Percentiles rank a stretch among this genome's conserved stretches.
phyloP scores from a whole-genome alignment of 2,113 vertebrate genomes.

The Hystrix cristata region DNA sequence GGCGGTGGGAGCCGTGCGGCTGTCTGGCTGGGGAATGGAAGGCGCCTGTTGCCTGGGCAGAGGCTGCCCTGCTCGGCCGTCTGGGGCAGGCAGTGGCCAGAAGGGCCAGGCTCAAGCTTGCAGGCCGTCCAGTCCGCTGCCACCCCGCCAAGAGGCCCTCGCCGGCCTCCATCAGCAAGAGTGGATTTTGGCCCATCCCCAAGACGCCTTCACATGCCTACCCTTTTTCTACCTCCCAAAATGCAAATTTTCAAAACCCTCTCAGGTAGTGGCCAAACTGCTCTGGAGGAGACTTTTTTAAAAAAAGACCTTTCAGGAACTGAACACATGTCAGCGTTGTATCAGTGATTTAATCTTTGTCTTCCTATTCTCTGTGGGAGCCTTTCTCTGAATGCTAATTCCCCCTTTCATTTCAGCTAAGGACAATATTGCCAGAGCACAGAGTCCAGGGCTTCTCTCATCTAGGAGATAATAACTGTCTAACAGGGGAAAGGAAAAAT shows the following conservation, averaged over 20 bases:
- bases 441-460: constrained; percentile 62
- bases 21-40: background rate
- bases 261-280: constrained; percentile 48
- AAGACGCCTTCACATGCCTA: background rate
- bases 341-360: constrained; percentile 57
- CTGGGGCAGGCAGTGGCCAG: too few species aligned
- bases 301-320: constrained; percentile 52
- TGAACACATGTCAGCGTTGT: background rate
- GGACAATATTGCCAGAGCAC: constrained; percentile 27
- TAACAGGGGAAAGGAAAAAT: background rate
- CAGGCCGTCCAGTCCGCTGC: background rate
- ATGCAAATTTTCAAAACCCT: background rate
- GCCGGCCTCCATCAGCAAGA: constrained; percentile 22
- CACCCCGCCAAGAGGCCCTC: background rate
- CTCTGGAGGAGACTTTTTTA: constrained; percentile 49
- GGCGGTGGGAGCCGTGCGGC: background rate
- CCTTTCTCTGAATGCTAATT: constrained; percentile 38
- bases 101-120: background rate
- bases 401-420: background rate
- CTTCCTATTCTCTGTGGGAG: constrained; percentile 65
- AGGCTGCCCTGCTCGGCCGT: background rate
- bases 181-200: constrained; percentile 42
- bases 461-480: constrained; percentile 67
- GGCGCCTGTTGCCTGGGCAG: background rate
- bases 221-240: background rate